phyloP scores from a whole-genome alignment of 2,888 invertebrate species.

The Suillia variegata region DNA sequence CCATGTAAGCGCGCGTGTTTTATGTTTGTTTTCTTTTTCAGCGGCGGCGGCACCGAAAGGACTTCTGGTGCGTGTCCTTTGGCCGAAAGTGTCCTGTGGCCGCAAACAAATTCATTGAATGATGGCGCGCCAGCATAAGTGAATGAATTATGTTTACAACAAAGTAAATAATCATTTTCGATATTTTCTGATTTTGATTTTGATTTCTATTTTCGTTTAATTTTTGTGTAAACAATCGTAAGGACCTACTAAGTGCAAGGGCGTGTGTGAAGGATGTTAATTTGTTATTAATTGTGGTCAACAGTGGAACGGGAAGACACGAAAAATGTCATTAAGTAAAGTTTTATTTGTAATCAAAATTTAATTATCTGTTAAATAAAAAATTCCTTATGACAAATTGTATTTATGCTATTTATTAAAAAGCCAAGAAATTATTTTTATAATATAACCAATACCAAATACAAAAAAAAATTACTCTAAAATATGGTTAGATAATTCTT shows the following conservation, averaged over 20 bases:
- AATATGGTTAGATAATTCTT: no score
- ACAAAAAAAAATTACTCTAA: no score
- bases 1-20: neutral
- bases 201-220: slow-evolving; percentile 49
- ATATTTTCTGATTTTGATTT: no score
- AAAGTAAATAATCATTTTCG: slow-evolving; percentile 38
- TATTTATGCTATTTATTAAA: no score
- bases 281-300: slow-evolving; percentile 56
- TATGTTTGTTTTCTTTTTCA: slow-evolving; percentile 22
- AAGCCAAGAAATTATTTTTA: no score
- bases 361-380: no score
- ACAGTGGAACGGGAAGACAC: no score
- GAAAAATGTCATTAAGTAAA: no score
- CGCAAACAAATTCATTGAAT: slow-evolving; percentile 23
- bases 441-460: no score
- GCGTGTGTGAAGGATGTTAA: slow-evolving; percentile 52
- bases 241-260: neutral
- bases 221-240: slow-evolving; percentile 46
- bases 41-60: no score
- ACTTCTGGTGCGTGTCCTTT: slow-evolving; percentile 11
- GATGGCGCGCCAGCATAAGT: slow-evolving; percentile 28
- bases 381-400: no score
- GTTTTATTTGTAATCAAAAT: no score
- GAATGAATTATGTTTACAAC: slow-evolving; percentile 37
- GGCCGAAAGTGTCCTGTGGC: slow-evolving; percentile 21